Base-by-base conservation (phyloP, 2,113 vertebrate genomes). In the Myotis lucifugus region DNA sequence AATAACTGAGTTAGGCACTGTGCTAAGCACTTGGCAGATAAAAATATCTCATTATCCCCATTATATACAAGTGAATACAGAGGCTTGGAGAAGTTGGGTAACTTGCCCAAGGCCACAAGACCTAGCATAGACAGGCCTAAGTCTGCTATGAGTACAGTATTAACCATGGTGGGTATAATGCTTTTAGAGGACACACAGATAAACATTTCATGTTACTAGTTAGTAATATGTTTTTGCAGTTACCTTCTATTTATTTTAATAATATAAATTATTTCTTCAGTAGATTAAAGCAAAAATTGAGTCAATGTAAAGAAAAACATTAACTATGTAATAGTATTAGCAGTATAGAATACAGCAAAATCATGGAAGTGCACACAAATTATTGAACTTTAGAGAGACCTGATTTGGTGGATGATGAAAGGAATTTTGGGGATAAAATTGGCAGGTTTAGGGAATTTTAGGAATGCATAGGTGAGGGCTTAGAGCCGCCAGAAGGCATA, bases 221-320 rank as follows among this genome's bases (percentile, higher is more conserved):
- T 29, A 74, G 40, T 37, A 82, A 70, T 82, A 56, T 2, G 61
- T 78, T 85, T 87, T 94, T n/a, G 81, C 88, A 32, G 42, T 76
- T 88, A 81, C 21, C 76, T 46, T 74, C 32, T 67, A 90, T 56
- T 88, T 77, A 88, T 74, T 86, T 93, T 29, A 88, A 66, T 70
- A 83, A 84, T 37, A 87, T 15, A 94, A 79, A 69, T 46, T 40
- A 14, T 64, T 76, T 85, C 17, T 72, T 8, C 90, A 78, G 50
- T 50, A 72, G 40, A 90, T 64, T 40, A 85, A 73, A 82, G 29
- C 23, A 91, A 88, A 93, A 92, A 56, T 25, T 52, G 42, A 96
- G 32, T 74, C 32, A 81, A 29, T n/a, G 0, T n/a, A 92, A 5
- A 93, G 70, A 78, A 96, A 82, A 90, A 54, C 27, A 92, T 59